Evolutionary conservation across 2,888 invertebrate species (phyloP).

Genomic region (Portevinia maculata): DNA sequence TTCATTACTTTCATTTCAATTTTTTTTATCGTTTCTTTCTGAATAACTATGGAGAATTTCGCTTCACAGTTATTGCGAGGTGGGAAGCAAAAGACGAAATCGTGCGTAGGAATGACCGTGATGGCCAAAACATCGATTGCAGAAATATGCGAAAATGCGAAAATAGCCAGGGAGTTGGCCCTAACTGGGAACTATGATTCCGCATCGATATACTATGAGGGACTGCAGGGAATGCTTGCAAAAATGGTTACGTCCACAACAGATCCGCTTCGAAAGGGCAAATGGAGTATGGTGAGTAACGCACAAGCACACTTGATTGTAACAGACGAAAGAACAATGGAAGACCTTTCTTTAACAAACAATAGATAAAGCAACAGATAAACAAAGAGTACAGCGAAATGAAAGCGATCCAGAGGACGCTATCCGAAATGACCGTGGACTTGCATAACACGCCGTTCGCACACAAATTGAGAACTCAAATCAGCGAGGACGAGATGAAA

Average conservation of each 20-base stretch:
- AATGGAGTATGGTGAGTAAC: conserved; percentile 92
- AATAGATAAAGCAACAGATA: conserved; percentile 93
- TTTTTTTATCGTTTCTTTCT: conserved; percentile 50
- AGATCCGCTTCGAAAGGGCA: conserved; percentile 91
- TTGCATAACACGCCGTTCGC: conserved; percentile 83
- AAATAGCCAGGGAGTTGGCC: conserved; percentile 96
- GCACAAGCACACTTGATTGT: background rate
- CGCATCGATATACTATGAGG: conserved; percentile 96
- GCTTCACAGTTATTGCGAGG: conserved; percentile 81
- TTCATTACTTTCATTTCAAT: conserved; percentile 54
- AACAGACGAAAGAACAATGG: conserved; percentile 5
- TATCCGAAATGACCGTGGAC: conserved; percentile 82
- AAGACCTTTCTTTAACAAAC: background rate
- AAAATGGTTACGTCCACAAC: conserved; percentile 90
- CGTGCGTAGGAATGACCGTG: conserved; percentile 86
- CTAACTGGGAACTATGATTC: conserved; percentile 97
- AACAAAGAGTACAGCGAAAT: conserved; percentile 95
- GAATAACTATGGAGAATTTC: conserved; percentile 74
- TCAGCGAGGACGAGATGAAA: conserved; percentile 79
- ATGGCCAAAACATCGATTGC: conserved; percentile 93
- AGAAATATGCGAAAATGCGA: conserved; percentile 97
- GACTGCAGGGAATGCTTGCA: conserved; percentile 95
- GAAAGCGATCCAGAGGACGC: conserved; percentile 86
- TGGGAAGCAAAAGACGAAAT: conserved; percentile 83
- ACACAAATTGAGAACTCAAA: conserved; percentile 81